Evolutionary conservation across 2,888 invertebrate species (phyloP).

Genomic region (Epirrita christyi): DNA sequence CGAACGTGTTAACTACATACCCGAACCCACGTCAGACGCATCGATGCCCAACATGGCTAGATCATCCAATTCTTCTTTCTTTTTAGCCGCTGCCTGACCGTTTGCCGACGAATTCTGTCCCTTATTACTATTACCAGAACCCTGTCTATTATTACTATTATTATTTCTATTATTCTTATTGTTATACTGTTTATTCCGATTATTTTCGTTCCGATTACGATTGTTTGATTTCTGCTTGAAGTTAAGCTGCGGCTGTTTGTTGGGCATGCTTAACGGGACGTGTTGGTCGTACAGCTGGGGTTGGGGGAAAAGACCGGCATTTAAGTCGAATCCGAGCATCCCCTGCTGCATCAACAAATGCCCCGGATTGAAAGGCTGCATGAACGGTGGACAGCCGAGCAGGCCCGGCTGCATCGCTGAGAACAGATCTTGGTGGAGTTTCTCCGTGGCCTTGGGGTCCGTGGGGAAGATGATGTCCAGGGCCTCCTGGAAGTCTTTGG

Average conservation of each 20-base stretch:
- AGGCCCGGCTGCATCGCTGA: slow-evolving; percentile 46
- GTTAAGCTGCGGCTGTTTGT: slow-evolving; percentile 8
- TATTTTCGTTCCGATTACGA: slow-evolving; percentile 22
- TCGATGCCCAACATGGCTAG: slow-evolving; percentile 94
- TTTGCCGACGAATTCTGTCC: slow-evolving; percentile 26
- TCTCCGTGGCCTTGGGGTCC: slow-evolving; percentile 52
- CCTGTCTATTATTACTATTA: slow-evolving; percentile 17
- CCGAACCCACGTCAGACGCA: slow-evolving; percentile 89
- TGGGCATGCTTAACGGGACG: slow-evolving; percentile 60
- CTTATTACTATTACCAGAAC: background rate
- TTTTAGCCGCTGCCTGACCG: slow-evolving; percentile 47
- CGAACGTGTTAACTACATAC: slow-evolving; percentile 45
- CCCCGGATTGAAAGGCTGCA: slow-evolving; percentile 46
- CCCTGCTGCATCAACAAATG: slow-evolving; percentile 48
- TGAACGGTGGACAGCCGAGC: slow-evolving; percentile 40
- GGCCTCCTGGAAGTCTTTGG: slow-evolving; percentile 88
- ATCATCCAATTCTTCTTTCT: slow-evolving; percentile 87
- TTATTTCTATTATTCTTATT: slow-evolving; percentile 40
- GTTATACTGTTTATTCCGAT: slow-evolving; percentile 26
- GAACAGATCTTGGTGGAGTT: slow-evolving; percentile 43
- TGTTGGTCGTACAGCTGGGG: slow-evolving; percentile 72
- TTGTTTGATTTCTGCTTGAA: slow-evolving; percentile 25
- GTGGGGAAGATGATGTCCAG: slow-evolving; percentile 87
- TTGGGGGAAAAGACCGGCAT: slow-evolving; percentile 58
- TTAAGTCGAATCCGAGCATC: slow-evolving; percentile 73